Base-by-base conservation (phyloP, 2,797 vertebrate genomes). In the Megalops cyprinoides region DNA sequence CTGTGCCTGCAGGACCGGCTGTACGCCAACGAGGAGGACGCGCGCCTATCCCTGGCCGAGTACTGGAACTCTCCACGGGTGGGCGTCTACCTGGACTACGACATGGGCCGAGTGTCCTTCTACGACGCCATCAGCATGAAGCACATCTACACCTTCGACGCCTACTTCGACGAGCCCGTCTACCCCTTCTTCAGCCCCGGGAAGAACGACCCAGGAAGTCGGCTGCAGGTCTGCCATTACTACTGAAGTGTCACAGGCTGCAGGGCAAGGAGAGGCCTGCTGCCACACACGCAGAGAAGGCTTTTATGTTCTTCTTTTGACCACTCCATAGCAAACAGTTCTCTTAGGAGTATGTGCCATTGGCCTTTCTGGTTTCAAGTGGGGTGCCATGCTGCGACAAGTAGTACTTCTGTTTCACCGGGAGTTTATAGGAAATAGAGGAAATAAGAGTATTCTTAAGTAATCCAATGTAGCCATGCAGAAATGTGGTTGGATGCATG, bases 181-280 rank as follows among this genome's bases (percentile, higher is more conserved):
- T 93, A 88, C 34, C 95, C 95, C 9, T 95, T 95, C 86, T 95
- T 95, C 85, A 95, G 95, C 87, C 94, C 95, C 0, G 95, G 95
- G 37, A 95, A 95, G 86, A 94, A 95, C 10, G 94, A 95, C 44
- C 93, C 94, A 0, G 91, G 94, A 79, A 94, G 94, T 90, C 82
- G 94, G 78, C 85, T 95, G 83, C 93, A 95, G 83, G 94, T 95
- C 73, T 95, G 95, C 85, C 94, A 95, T 86, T 95, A 94, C 79
- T 95, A 95, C 87, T 95, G 87, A 95, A 73, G 2, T 5, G 10
- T 12, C 65, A 9, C 12, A 25, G 31, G 48, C 25, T 15, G 20
- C 10, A 34, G 62, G 1, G 7, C 4, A 39, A 0, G 7, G 12
- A 3, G 10, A 31, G 8, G 15, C 39, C 37, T n/a, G 18, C 67